These are phyloP conservation scores for Junonia oenone DNA, from an alignment of 2,888 invertebrate genomes.

Conservation along the genomic window DNA sequence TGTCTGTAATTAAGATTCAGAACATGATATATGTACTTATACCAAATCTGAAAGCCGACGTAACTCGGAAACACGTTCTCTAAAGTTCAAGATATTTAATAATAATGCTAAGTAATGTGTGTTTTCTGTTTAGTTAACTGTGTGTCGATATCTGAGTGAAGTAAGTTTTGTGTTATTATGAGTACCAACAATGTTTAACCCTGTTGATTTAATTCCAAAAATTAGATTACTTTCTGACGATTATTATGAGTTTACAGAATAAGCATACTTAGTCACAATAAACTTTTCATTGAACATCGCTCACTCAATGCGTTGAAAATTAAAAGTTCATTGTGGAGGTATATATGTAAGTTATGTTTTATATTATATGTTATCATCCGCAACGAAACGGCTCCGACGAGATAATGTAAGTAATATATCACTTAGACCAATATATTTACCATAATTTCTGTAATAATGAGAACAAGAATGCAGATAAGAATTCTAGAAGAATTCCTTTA, in stretches of 20 bases:
- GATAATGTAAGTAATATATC: slow-evolving; percentile 73
- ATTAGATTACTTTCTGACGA: slow-evolving; percentile 18
- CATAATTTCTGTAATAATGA: slow-evolving; percentile 41
- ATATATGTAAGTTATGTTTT: slow-evolving; percentile 39
- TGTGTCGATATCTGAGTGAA: slow-evolving; percentile 18
- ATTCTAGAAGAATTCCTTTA: slow-evolving; percentile 36
- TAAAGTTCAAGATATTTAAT: slow-evolving; percentile 1
- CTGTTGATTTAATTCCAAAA: slow-evolving; percentile 14
- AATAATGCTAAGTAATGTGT: slow-evolving; percentile 14
- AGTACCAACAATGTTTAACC: not conserved
- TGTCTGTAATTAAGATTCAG: not conserved
- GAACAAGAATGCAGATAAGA: slow-evolving; percentile 46
- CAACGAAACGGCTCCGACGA: slow-evolving; percentile 64
- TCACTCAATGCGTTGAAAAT: slow-evolving; percentile 24
- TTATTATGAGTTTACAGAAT: slow-evolving; percentile 26
- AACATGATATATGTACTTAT: not conserved
- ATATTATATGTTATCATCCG: slow-evolving; percentile 46
- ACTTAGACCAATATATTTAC: slow-evolving; percentile 57
- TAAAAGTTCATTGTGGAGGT: slow-evolving; percentile 32
- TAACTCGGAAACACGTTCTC: slow-evolving; percentile 21
- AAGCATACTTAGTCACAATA: slow-evolving; percentile 20
- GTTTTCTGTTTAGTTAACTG: slow-evolving; percentile 19
- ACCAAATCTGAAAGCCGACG: not conserved
- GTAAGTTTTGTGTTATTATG: slow-evolving; percentile 8
- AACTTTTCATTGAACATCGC: slow-evolving; percentile 22